These are phyloP conservation scores for Parauchenoglanis ngamensis DNA, from an alignment of 2,797 vertebrate genomes.

Conservation along the genomic window DNA sequence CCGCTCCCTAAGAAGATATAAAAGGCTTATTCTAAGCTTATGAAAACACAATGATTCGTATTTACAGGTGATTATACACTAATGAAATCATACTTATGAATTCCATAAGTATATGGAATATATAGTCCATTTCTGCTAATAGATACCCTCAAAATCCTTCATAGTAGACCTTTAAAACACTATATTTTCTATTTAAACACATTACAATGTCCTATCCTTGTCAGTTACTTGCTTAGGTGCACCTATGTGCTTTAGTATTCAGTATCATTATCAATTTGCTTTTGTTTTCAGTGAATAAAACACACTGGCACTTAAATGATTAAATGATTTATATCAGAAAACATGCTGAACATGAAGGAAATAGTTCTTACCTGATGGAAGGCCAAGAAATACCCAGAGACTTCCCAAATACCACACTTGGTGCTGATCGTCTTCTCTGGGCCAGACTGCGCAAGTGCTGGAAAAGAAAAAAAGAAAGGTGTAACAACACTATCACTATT, in stretches of 20 bases:
- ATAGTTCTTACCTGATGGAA: constrained; percentile 68
- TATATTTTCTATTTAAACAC: neutral
- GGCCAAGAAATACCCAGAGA: constrained; percentile 73
- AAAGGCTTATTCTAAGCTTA: too few species aligned
- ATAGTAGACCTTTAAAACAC: neutral
- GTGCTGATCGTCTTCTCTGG: constrained; percentile 74
- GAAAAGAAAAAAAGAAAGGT: constrained; percentile 20
- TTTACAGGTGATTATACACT: too few species aligned
- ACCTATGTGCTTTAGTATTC: neutral
- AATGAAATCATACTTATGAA: too few species aligned
- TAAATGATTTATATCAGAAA: neutral
- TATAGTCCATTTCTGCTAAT: too few species aligned
- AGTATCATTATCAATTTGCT: neutral
- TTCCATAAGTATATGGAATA: too few species aligned
- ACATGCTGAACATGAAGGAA: neutral
- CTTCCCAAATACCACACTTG: constrained; percentile 71
- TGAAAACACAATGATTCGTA: too few species aligned
- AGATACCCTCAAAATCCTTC: too few species aligned
- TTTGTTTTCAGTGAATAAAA: neutral
- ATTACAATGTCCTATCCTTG: neutral
- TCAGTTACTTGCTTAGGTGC: neutral
- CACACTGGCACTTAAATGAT: neutral
- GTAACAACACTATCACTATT: neutral
- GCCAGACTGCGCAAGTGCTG: constrained; percentile 72
- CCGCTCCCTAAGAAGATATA: too few species aligned